Evolutionary conservation across 2,797 vertebrate genomes (phyloP).

Genomic region (Dicrostonyx torquatus): DNA sequence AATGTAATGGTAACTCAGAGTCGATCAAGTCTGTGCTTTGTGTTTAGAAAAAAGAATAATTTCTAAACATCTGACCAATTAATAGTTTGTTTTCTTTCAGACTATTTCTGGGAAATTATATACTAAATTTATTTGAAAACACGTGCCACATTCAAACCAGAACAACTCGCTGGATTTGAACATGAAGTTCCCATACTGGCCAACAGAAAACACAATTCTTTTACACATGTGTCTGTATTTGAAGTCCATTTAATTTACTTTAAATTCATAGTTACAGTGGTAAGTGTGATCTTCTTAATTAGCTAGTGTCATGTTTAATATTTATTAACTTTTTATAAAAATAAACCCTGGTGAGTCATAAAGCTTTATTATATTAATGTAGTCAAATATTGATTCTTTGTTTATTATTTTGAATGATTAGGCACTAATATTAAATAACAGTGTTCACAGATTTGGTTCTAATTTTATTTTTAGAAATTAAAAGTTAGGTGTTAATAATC

Average conservation of each 20-base stretch:
- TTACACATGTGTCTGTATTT: too few relatives aligned
- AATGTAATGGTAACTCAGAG: background rate
- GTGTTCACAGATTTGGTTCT: background rate
- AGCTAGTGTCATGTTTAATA: too few relatives aligned
- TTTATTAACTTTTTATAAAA: too few relatives aligned
- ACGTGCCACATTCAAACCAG: background rate
- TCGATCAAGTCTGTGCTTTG: background rate
- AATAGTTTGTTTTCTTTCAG: background rate
- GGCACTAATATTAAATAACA: background rate
- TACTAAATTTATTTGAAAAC: conserved; percentile 24
- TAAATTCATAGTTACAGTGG: too few relatives aligned
- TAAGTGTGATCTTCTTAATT: too few relatives aligned
- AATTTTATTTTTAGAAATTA: conserved; percentile 15
- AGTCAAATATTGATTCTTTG: background rate
- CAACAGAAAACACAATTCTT: too few relatives aligned
- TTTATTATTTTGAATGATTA: conserved; percentile 24
- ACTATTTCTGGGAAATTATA: background rate
- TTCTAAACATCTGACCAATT: background rate
- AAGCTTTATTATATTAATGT: background rate
- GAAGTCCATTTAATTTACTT: too few relatives aligned
- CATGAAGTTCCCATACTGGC: too few relatives aligned
- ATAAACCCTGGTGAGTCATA: background rate
- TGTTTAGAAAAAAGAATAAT: background rate
- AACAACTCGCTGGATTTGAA: too few relatives aligned
- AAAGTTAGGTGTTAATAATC: background rate